Evolutionary conservation across 2,888 invertebrate species (phyloP), one percentile per base, ranked within the genome.

Genomic region (Synanthedon myopaeformis): DNA sequence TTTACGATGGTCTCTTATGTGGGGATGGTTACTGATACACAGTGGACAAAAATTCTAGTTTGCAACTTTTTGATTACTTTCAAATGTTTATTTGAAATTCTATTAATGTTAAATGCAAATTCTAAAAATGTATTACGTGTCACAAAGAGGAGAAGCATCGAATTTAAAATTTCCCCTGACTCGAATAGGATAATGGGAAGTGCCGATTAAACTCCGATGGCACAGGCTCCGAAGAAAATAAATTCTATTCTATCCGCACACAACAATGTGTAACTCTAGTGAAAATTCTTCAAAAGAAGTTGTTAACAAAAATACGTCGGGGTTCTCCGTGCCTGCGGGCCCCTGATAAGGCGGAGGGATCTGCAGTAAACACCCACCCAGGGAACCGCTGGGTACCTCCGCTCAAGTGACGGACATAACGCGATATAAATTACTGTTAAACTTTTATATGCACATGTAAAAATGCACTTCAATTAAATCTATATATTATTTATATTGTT

Each of bases 261-360:
- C 75, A 76, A 68, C 73, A 51, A 65, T 68, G 66, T 63, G 60
- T 59, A 59, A 52, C 55, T 58, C 66, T 69, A 71, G 74, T 81
- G 79, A 70, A 79, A 80, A 76, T 78, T 77, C 69, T 65, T 79
- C 76, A 74, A 80, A 82, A 57, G 58, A 85, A 84, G 82, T 85
- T 83, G 84, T 84, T 85, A 83, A 80, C 82, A 84, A 85, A 86
- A 86, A 85, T 85, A 82, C 79, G 75, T 66, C 57, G 59, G 58
- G 69, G 67, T 68, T 60, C 63, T 61, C 66, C 63, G 66, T 69
- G 85, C 81, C 85, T 86, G 86, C 77, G 75, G 77, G 74, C 61
- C 62, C 60, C 66, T 70, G 86, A 86, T 85, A 85, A 84, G 80
- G 41, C 67, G 64, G 66, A 59, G 63, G 77, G 74, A 70, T 74